These are phyloP conservation scores for Ptiloglossa arizonensis DNA, from an alignment of 1,140 invertebrate genomes.

Conservation along the genomic window DNA sequence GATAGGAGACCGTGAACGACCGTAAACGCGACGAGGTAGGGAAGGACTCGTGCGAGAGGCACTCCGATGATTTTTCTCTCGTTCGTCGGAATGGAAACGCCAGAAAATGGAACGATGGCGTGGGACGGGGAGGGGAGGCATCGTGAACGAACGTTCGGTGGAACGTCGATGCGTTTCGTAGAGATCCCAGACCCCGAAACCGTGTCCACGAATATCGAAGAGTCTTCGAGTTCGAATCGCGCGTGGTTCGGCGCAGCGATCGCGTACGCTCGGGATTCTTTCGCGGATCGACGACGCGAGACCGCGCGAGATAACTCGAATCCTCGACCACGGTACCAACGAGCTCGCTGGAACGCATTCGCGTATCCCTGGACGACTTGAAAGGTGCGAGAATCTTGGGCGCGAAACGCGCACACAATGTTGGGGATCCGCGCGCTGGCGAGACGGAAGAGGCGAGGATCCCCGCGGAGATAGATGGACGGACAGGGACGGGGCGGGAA, in stretches of 20 bases:
- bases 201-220: too few relatives aligned
- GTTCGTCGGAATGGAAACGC: background rate
- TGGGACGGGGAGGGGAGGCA: too few relatives aligned
- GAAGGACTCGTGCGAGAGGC: constrained; percentile 35
- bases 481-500: background rate
- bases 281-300: too few relatives aligned
- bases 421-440: background rate
- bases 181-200: too few relatives aligned
- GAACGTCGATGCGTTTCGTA: too few relatives aligned
- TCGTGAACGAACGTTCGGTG: too few relatives aligned
- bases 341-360: constrained; percentile 19
- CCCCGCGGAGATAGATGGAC: background rate
- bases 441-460: background rate
- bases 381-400: constrained; percentile 37
- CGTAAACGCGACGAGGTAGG: constrained; percentile 6
- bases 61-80: constrained; percentile 29
- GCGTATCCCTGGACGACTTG: constrained; percentile 32
- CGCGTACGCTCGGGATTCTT: too few relatives aligned
- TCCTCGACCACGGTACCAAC: constrained; percentile 9
- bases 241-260: too few relatives aligned
- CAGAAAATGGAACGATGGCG: too few relatives aligned
- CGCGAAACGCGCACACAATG: constrained; percentile 11
- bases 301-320: constrained; percentile 17
- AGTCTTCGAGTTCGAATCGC: too few relatives aligned
- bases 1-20: constrained; percentile 28